These are phyloP conservation scores for Paramormyrops hopkinsi DNA, from an alignment of 2,797 vertebrate species.

Conservation along the genomic window DNA sequence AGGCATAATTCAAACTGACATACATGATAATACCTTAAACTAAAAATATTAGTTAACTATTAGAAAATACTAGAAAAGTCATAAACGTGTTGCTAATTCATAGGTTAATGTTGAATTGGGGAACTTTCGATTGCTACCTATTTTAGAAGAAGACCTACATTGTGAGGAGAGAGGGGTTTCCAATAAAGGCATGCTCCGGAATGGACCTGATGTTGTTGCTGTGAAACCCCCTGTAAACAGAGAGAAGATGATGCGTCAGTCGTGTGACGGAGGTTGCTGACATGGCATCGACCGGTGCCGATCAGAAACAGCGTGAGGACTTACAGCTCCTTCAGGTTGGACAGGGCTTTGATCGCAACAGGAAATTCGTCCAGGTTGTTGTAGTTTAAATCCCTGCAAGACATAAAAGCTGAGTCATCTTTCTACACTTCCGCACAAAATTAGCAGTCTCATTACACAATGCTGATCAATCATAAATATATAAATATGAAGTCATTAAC, in stretches of 20 bases:
- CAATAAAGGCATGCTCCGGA: slow-evolving; percentile 81
- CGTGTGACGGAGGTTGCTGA: slow-evolving; percentile 18
- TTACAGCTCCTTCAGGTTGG: slow-evolving; percentile 88
- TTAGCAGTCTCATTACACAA: background rate
- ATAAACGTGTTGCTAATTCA: background rate
- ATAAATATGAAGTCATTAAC: background rate
- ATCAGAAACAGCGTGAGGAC: slow-evolving; percentile 45
- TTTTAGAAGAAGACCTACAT: slow-evolving; percentile 67
- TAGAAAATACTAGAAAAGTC: background rate
- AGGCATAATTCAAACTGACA: background rate
- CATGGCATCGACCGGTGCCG: slow-evolving; percentile 19
- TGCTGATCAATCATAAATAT: background rate
- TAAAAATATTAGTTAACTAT: background rate
- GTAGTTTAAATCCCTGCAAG: slow-evolving; percentile 84
- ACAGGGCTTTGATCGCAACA: slow-evolving; percentile 71
- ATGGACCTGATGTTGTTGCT: slow-evolving; percentile 90
- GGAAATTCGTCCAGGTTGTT: slow-evolving; percentile 86
- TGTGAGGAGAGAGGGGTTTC: slow-evolving; percentile 83
- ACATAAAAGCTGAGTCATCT: background rate
- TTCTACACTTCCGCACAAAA: background rate
- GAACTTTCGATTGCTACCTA: background rate
- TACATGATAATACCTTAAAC: background rate
- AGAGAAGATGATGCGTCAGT: slow-evolving; percentile 27
- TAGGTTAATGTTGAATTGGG: background rate
- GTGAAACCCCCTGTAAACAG: slow-evolving; percentile 78